A percentile compares a stretch with the other conserved stretches of the same genome.
phyloP scores from a whole-genome alignment of 2,113 vertebrate genomes.

The Crotalus helleri region DNA sequence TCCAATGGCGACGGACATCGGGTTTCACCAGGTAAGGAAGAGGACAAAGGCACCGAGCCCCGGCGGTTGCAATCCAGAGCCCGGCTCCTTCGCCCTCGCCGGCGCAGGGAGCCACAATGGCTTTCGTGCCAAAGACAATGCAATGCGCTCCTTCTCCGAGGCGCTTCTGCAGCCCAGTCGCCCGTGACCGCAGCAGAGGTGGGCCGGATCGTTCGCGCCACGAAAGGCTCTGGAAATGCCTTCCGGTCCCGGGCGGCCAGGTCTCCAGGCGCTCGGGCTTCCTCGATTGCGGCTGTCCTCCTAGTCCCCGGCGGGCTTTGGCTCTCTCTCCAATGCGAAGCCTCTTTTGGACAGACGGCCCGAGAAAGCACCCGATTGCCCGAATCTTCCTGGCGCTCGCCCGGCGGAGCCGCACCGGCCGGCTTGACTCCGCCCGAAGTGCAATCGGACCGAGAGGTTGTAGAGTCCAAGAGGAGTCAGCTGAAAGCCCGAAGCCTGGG shows the following conservation, averaged over 20 bases:
- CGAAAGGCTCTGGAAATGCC: neutral
- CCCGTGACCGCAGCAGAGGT: neutral
- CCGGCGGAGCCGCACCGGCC: neutral
- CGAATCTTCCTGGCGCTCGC: neutral
- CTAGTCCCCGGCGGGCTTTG: neutral
- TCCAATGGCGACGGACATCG: neutral
- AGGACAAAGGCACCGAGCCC: neutral
- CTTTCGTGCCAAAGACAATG: neutral
- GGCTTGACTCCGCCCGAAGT: neutral
- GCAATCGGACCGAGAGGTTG: neutral
- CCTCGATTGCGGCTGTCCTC: neutral
- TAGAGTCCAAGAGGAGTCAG: neutral
- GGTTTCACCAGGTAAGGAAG: neutral
- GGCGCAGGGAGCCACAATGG: neutral
- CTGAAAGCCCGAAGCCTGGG: neutral
- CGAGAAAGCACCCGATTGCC: neutral
- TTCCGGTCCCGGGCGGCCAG: neutral
- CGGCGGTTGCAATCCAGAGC: neutral
- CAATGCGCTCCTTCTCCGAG: neutral
- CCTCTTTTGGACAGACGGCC: neutral
- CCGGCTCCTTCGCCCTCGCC: neutral
- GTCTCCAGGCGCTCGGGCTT: neutral
- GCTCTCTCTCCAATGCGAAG: neutral
- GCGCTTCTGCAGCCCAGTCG: neutral
- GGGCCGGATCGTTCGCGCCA: neutral